A percentile compares a stretch with the other conserved stretches of the same genome.
Conservation (phyloP, 2,797 vertebrate genomes). For the Poecilia velifera region DNA sequence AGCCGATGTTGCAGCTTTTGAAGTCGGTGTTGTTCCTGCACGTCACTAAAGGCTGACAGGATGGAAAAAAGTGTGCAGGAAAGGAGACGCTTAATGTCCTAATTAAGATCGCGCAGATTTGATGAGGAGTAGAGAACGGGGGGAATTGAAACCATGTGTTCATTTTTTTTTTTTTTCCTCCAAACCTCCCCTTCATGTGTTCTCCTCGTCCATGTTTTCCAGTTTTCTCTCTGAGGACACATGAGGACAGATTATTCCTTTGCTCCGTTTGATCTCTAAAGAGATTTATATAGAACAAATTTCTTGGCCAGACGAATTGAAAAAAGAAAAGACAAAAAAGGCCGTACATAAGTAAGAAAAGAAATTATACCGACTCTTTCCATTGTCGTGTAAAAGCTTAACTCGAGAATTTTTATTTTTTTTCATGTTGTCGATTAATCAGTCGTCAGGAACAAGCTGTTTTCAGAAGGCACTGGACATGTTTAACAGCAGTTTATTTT, state of each 20-base stretch:
- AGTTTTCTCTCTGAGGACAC: slow-evolving; percentile 24
- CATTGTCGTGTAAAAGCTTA: slow-evolving; percentile 21
- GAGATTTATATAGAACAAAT: slow-evolving; percentile 17
- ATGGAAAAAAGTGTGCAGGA: slow-evolving; percentile 67
- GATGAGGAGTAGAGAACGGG: slow-evolving; percentile 68
- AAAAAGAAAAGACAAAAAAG: not conserved
- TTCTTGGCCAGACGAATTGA: slow-evolving; percentile 21
- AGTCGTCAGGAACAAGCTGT: slow-evolving; percentile 16
- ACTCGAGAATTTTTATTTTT: slow-evolving; percentile 4
- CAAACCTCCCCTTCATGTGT: slow-evolving; percentile 27
- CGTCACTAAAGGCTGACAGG: slow-evolving; percentile 71
- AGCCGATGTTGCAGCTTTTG: slow-evolving; percentile 52
- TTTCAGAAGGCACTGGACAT: slow-evolving; percentile 3
- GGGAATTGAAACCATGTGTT: slow-evolving; percentile 74
- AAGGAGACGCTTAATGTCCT: slow-evolving; percentile 70
- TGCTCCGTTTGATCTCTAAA: slow-evolving; percentile 39
- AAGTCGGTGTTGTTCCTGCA: slow-evolving; percentile 55
- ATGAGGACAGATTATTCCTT: slow-evolving; percentile 25
- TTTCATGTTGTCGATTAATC: slow-evolving; percentile 3
- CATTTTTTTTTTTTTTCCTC: slow-evolving; percentile 53
- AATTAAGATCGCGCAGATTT: slow-evolving; percentile 77
- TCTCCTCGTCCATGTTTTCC: slow-evolving; percentile 10
- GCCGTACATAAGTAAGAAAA: slow-evolving; percentile 13
- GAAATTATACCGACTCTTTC: slow-evolving; percentile 1
- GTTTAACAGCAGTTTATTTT: slow-evolving; percentile 18